phyloP scores from a whole-genome alignment of 2,888 invertebrate species.

The Euplexia lucipara region DNA sequence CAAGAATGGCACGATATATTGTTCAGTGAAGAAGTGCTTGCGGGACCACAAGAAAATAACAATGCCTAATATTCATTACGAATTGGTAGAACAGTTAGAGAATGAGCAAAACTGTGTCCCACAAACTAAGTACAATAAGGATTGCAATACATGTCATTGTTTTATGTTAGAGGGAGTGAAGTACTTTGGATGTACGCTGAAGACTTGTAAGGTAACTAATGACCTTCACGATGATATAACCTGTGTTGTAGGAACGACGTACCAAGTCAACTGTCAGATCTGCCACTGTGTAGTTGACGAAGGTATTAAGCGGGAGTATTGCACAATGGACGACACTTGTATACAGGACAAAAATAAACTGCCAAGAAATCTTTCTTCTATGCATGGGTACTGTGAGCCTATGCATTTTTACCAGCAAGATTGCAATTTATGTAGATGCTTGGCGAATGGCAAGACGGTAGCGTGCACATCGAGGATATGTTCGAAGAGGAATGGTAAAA shows the following conservation, averaged over 20 bases:
- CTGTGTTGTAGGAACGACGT: conserved; percentile 74
- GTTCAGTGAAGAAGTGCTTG: conserved; percentile 82
- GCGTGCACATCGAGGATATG: conserved; percentile 75
- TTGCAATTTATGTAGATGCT: conserved; percentile 81
- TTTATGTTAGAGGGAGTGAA: conserved; percentile 68
- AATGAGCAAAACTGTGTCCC: conserved; percentile 73
- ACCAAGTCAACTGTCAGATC: conserved; percentile 75
- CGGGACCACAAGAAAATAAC: conserved; percentile 31
- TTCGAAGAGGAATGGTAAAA: neutral
- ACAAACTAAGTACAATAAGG: conserved; percentile 73
- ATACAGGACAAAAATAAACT: conserved; percentile 3
- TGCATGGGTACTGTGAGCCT: conserved; percentile 82
- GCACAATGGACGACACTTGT: conserved; percentile 68
- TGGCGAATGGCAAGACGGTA: conserved; percentile 75
- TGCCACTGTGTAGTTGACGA: conserved; percentile 72
- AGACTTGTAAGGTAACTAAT: conserved; percentile 65
- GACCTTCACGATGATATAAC: conserved; percentile 42
- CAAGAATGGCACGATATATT: conserved; percentile 78
- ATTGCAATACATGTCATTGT: conserved; percentile 83
- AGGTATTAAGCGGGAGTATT: conserved; percentile 69
- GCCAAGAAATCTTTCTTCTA: conserved; percentile 51
- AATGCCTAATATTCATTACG: conserved; percentile 34
- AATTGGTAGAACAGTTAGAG: conserved; percentile 24
- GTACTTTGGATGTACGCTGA: conserved; percentile 83
- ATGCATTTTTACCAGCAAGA: conserved; percentile 73